These are phyloP conservation scores for Pseudomyrmex flavicornis DNA, from an alignment of 1,140 invertebrate species.

Conservation along the genomic window DNA sequence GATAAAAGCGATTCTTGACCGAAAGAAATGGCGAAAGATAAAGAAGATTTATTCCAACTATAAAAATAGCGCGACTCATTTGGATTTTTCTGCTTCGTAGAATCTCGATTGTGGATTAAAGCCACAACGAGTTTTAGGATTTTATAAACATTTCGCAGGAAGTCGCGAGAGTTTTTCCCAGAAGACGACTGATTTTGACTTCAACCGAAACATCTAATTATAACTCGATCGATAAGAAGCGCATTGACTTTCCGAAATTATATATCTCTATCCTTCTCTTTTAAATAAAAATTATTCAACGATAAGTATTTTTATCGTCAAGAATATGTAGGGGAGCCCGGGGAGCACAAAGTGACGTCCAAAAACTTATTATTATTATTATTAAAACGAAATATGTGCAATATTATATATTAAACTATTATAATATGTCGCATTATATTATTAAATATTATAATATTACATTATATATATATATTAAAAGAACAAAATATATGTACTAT, in stretches of 20 bases:
- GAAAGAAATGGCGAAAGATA: neutral
- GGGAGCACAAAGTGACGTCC: too few relatives aligned
- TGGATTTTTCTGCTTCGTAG: conserved; percentile 7
- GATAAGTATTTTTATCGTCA: too few relatives aligned
- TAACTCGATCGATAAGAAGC: conserved; percentile 34
- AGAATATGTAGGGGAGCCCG: too few relatives aligned
- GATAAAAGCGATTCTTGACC: conserved; percentile 32
- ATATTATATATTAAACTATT: too few relatives aligned
- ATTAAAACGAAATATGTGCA: neutral
- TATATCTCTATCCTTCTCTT: too few relatives aligned
- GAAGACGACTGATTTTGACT: neutral
- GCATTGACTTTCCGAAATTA: conserved; percentile 23
- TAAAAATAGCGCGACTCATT: neutral
- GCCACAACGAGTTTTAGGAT: neutral
- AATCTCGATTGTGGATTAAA: neutral
- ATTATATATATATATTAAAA: too few relatives aligned
- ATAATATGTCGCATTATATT: too few relatives aligned
- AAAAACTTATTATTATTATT: too few relatives aligned
- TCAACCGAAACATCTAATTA: conserved; percentile 24
- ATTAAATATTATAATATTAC: too few relatives aligned
- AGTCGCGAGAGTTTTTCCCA: neutral
- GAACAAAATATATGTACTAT: too few relatives aligned
- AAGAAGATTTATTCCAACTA: neutral
- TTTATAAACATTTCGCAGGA: conserved; percentile 4
- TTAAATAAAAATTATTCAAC: too few relatives aligned